Evolutionary conservation across 1,140 invertebrate genomes (phyloP), one percentile per base, ranked within the genome.

Genomic region (Aphelinus atriplicis): DNA sequence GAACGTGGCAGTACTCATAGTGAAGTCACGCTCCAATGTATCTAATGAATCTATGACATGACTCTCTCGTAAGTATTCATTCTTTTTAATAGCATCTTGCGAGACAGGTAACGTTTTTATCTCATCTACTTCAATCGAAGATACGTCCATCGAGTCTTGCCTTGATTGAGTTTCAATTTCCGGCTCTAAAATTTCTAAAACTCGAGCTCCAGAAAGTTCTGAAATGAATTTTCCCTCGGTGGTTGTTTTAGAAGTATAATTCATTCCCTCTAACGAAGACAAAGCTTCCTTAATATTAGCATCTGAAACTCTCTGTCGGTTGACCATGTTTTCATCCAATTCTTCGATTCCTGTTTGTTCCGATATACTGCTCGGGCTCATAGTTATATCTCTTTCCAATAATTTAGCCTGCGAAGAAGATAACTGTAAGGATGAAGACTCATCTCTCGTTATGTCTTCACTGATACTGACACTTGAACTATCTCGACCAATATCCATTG

Each of bases 291-390:
- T 65, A 4, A 61, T 55, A 60, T 73, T 64, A 7, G 43, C 6
- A 5, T 51, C 53, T 45, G 53, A 56, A n/a, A 3, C 2, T 43
- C 61, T 61, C 3, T 60, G 47, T 50, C 7, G 26, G n/a, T 45
- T 45, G 1, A 26, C 51, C 45, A 26, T 46, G 9, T 48, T 6
- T 3, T 74, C 47, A 7, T 82, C 82, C 3, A 79, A 73, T 6
- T 81, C 83, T 71, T 86, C 84, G 1, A 85, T 65, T 7, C 85
- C 85, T 47, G 84, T 80, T 47, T 83, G 83, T 26, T 87, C 86
- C 9, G 85, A 87, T 60, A 85, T 84, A 71, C 84, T 88, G 48
- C 84, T 86, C 0, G 86, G 83, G 69, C 86, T 87, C 67, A 86
- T 78, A 6, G 84, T 85, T 1, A 84, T 82, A 69, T 87, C 84